phyloP scores from a whole-genome alignment of 2,888 invertebrate species.

The Abrostola tripartita region DNA sequence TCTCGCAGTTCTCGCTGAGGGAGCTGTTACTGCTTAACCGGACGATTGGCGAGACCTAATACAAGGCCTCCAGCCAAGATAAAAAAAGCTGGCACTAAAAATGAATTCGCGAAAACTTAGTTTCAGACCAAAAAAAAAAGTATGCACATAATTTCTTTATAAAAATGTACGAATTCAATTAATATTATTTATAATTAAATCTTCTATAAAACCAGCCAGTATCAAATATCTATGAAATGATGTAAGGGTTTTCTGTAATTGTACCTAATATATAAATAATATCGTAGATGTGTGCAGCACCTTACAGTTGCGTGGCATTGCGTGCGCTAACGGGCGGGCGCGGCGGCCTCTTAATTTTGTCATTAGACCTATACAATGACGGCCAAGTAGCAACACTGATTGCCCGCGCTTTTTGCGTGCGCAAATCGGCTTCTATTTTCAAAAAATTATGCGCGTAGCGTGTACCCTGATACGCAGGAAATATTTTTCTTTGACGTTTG shows the following conservation, averaged over 20 bases:
- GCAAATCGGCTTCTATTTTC: conserved; percentile 41
- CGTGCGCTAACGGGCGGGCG: conserved; percentile 36
- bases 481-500: neutral
- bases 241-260: too few species aligned
- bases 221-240: conserved; percentile 14
- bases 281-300: conserved; percentile 59
- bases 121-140: neutral
- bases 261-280: too few species aligned
- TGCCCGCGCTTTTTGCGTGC: conserved; percentile 50
- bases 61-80: too few species aligned
- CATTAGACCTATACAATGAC: conserved; percentile 73
- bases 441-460: conserved; percentile 19
- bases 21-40: too few species aligned
- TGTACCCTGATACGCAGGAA: neutral
- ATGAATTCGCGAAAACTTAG: too few species aligned
- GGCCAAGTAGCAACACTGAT: conserved; percentile 65
- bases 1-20: too few species aligned
- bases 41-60: too few species aligned
- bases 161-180: too few species aligned
- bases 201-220: too few species aligned
- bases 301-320: conserved; percentile 53
- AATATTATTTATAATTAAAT: too few species aligned
- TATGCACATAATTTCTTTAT: neutral
- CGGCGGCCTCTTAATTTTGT: conserved; percentile 73
- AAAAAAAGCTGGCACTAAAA: too few species aligned